Evolutionary conservation across 2,888 invertebrate species (phyloP), one percentile per base, ranked within the genome.

Genomic region (Eulithis testata): DNA sequence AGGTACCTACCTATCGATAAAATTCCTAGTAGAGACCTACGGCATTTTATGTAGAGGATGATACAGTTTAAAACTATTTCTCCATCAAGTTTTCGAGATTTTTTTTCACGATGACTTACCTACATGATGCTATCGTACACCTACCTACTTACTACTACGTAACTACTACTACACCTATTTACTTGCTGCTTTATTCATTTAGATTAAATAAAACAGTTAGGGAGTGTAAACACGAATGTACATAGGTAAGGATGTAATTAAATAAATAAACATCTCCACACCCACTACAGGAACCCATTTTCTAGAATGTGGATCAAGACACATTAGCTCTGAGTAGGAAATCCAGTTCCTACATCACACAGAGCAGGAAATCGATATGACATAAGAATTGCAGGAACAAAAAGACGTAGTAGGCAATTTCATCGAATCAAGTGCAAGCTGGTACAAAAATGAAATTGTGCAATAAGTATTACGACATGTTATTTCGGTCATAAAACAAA

Each of bases 401-500:
- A 45, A 60, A 60, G 55, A 68, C 62, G 73, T 72, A 75, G 50
- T 59, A 14, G 21, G 50, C 21, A 58, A 75, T 73, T 21, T 49
- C 69, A 71, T 68, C 53, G 60, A 68, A 65, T 73, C 66, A 72
- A 71, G 74, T 67, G 70, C 55, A 60, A 59, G 62, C 73, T 71
- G 68, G 71, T 71, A 68, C 69, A 67, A 73, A 72, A 73, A 66
- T 82, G 80, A 72, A 73, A 66, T 82, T 81, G 74, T 79, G 80
- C 73, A 80, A 77, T 75, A 66, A 11, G 31, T 40, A 4, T 12
- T 45, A 12, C 5, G 3, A 11, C 44, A 44, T 7, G 67, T 70
- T 65, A 71, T 72, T 61, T 67, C 52, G 73, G 75, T 78, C 75
- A 74, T 74, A 76, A 76, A 79, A 75, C 77, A 79, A 85, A 82